phyloP scores from a whole-genome alignment of 1,140 invertebrate species.

The Drosophila auraria region DNA sequence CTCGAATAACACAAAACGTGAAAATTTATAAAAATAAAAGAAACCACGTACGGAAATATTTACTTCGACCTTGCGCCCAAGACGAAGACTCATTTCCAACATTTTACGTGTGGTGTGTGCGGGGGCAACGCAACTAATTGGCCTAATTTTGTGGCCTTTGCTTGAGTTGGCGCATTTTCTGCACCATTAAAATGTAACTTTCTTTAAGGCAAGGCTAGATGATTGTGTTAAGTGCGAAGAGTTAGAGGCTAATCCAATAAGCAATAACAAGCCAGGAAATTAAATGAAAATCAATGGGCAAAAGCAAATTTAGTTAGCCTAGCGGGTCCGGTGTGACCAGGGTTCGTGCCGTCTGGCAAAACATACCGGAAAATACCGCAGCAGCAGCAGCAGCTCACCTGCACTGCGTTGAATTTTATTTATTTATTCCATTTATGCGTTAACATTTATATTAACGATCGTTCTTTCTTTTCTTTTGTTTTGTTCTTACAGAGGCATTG shows the following conservation, averaged over 20 bases:
- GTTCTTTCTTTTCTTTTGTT: slow-evolving; percentile 11
- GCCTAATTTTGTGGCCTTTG: slow-evolving; percentile 27
- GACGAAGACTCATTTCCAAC: slow-evolving; percentile 16
- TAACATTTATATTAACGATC: neutral
- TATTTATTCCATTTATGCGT: neutral
- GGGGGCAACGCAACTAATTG: slow-evolving; percentile 24
- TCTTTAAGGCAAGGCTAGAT: neutral
- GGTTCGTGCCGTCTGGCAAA: neutral
- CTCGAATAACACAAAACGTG: slow-evolving; percentile 50
- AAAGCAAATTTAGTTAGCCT: slow-evolving; percentile 39
- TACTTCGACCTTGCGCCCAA: slow-evolving; percentile 28
- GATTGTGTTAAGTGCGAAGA: neutral
- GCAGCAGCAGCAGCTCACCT: slow-evolving; percentile 10
- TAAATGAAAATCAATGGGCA: slow-evolving; percentile 59
- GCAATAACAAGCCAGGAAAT: slow-evolving; percentile 12
- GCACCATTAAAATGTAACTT: neutral
- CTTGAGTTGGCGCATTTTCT: slow-evolving; percentile 5
- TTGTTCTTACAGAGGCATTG: slow-evolving; percentile 7
- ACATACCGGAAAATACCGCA: slow-evolving; percentile 65
- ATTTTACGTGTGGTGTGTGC: slow-evolving; percentile 15
- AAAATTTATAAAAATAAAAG: slow-evolving; percentile 53
- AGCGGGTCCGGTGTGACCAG: slow-evolving; percentile 56
- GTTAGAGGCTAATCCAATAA: neutral
- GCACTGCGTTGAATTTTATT: neutral
- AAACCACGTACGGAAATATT: slow-evolving; percentile 53